Evolutionary conservation across 2,888 invertebrate genomes (phyloP).

Genomic region (Pachycephus smyrnensis): DNA sequence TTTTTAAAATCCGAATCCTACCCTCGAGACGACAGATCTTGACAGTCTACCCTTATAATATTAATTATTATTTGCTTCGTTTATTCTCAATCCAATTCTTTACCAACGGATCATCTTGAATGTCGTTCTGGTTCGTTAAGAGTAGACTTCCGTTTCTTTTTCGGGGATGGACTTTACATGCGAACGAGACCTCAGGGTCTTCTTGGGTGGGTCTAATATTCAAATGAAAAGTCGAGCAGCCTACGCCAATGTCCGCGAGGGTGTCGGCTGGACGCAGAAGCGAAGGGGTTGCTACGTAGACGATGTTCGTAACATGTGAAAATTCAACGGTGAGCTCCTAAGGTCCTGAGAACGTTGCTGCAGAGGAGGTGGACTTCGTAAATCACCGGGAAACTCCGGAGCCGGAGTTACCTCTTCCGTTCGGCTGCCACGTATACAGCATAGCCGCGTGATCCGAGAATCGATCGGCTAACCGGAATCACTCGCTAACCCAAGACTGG

Average conservation of each 20-base stretch:
- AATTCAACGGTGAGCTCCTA: slow-evolving; percentile 31
- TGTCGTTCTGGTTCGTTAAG: not conserved
- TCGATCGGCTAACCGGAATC: not conserved
- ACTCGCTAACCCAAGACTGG: not conserved
- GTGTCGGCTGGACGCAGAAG: slow-evolving; percentile 49
- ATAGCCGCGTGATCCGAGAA: not conserved
- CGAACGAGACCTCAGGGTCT: not conserved
- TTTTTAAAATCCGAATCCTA: not conserved
- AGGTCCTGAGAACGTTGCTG: not conserved
- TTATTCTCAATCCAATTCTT: not conserved
- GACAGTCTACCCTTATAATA: not conserved
- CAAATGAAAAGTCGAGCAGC: not conserved
- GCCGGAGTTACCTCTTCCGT: not conserved
- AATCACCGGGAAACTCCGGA: slow-evolving; percentile 18
- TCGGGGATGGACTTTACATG: not conserved
- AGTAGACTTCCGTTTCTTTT: not conserved
- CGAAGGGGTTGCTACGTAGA: slow-evolving; percentile 48
- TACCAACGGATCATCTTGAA: not conserved
- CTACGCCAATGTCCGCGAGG: slow-evolving; percentile 49
- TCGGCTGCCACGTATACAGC: not conserved
- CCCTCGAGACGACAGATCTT: not conserved
- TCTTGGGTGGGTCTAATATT: not conserved
- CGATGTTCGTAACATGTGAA: slow-evolving; percentile 40
- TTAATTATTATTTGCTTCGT: not conserved
- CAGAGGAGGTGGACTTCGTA: slow-evolving; percentile 17